Evolutionary conservation across 1,140 invertebrate species (phyloP).

Genomic region (Dreissena rostriformis): DNA sequence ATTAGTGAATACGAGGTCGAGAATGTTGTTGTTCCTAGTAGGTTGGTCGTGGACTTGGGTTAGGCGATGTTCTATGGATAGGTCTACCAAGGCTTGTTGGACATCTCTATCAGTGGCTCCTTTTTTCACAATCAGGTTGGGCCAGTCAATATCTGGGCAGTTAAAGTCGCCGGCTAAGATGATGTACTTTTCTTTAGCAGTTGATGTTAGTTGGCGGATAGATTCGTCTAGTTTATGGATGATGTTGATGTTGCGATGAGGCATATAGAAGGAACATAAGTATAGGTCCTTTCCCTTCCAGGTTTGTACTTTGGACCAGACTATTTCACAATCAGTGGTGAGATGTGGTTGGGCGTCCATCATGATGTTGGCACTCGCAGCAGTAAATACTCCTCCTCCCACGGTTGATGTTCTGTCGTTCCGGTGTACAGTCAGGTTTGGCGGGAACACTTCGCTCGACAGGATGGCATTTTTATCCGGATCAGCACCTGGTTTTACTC

Average conservation of each 20-base stretch:
- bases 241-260: too few species aligned
- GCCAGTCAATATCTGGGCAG: conserved; percentile 38
- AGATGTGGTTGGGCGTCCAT: too few species aligned
- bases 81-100: conserved; percentile 41
- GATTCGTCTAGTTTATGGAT: too few species aligned
- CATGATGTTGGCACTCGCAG: too few species aligned
- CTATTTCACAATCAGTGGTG: too few species aligned
- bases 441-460: conserved; percentile 37
- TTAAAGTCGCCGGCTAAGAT: conserved; percentile 49
- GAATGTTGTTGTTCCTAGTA: conserved; percentile 43
- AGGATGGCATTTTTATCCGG: conserved; percentile 41
- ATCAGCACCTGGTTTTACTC: conserved; percentile 41
- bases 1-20: conserved; percentile 36
- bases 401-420: too few species aligned
- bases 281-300: too few species aligned
- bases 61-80: conserved; percentile 31
- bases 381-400: too few species aligned
- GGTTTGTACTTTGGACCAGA: too few species aligned
- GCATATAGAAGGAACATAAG: too few species aligned
- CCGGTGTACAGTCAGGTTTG: conserved; percentile 17
- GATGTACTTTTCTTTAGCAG: conserved; percentile 33
- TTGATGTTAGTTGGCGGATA: too few species aligned
- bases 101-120: conserved; percentile 41
- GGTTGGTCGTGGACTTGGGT: conserved; percentile 43
- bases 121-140: conserved; percentile 5